Evolutionary conservation across 37 sponge, comb jelly and placozoan genomes (phyloP), one percentile per base, ranked within the genome.

Genomic region (Halisarca cf. caerulea): DNA sequence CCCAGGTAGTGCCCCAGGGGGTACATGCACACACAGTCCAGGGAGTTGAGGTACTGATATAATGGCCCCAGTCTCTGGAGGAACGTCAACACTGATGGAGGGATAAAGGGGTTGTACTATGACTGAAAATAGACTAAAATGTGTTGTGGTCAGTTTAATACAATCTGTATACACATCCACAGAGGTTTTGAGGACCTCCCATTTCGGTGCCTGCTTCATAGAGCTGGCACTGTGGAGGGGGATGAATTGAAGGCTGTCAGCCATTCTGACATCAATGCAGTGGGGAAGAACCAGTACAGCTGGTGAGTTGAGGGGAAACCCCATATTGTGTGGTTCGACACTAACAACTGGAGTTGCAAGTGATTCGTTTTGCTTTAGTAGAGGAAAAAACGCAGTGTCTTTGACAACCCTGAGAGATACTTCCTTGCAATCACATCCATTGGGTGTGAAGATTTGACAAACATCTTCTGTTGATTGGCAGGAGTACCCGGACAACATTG

Each of bases 91-190:
- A 40, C 40, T n/a, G 39, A 74, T 4, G 2, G 78, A 78, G 9
- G 86, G 90, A 43, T 85, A 85, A 14, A 82, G 66, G 30, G 34
- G 28, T 9, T 28, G 23, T 0, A 72, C 21, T 0, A 85, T 25
- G 5, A 73, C 90, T 51, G 90, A 61, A 90, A 90, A 90, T 33
- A 90, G 44, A 57, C 90, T 90, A 60, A 90, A 90, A 38, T 90
- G 90, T 28, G 70, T 37, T 42, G 90, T 90, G 0, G 77, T 43
- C 17, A 90, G 58, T 39, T 59, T 73, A 18, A 90, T 71, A 37
- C 83, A 74, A 41, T 90, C 68, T 8, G 74, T 25, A 60, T 68
- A 85, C 0, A 85, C 51, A 25, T 90, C 78, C 24, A 73, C 72
- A 14, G 21, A 14, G 33, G 36, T 38, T 8, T 33, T 53, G 6